Evolutionary conservation across 2,797 vertebrate species (phyloP).

Genomic region (Dendrocincla fuliginosa): DNA sequence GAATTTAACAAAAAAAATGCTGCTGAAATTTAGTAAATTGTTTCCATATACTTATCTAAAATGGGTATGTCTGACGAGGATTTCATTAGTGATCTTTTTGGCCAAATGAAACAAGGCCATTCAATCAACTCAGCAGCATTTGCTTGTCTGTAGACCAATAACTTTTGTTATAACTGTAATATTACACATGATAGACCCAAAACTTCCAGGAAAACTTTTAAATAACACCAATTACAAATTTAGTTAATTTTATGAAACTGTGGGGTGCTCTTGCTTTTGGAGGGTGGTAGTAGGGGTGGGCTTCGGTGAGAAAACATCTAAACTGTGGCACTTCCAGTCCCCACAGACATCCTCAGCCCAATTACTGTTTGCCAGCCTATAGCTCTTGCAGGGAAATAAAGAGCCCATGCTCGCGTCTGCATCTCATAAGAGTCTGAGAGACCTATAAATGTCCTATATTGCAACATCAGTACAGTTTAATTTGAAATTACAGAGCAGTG

Average conservation of each 20-base stretch:
- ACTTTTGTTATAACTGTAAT: neutral
- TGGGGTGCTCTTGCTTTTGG: neutral
- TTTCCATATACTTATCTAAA: slow-evolving; percentile 30
- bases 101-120: neutral
- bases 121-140: neutral
- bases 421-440: neutral
- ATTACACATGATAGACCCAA: neutral
- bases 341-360: neutral
- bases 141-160: neutral
- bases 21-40: slow-evolving; percentile 9
- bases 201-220: neutral
- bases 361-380: neutral
- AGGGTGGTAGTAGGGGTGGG: neutral
- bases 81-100: neutral
- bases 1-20: neutral
- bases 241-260: neutral
- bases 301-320: neutral
- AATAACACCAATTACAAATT: neutral
- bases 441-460: neutral
- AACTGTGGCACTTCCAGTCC: neutral
- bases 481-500: neutral
- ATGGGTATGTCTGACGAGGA: neutral
- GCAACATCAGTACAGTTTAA: slow-evolving; percentile 10
- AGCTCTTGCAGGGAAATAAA: neutral
- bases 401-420: neutral